phyloP scores from a whole-genome alignment of 2,888 invertebrate species.

The Oligia latruncula region DNA sequence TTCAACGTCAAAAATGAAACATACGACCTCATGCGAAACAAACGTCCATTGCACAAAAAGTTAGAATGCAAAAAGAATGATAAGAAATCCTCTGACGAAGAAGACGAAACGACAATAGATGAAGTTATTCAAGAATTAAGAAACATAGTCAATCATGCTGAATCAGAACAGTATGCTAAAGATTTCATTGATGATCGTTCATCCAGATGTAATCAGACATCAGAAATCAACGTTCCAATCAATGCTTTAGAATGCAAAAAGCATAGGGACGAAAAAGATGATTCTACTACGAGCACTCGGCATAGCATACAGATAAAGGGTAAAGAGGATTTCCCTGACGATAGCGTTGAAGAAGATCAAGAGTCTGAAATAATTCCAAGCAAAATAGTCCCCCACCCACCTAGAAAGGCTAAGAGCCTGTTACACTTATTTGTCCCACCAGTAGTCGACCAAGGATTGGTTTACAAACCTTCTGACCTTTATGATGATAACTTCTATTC shows the following conservation, averaged over 20 bases:
- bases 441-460: slow-evolving; percentile 90
- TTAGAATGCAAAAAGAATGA: slow-evolving; percentile 79
- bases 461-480: slow-evolving; percentile 89
- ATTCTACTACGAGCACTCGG: slow-evolving; percentile 89
- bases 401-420: slow-evolving; percentile 93
- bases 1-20: slow-evolving; percentile 91
- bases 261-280: slow-evolving; percentile 85
- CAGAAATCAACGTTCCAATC: slow-evolving; percentile 83
- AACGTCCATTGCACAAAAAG: slow-evolving; percentile 84
- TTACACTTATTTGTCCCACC: slow-evolving; percentile 92
- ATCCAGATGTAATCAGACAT: slow-evolving; percentile 83
- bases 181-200: slow-evolving; percentile 80
- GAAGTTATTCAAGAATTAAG: slow-evolving; percentile 96
- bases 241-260: slow-evolving; percentile 80
- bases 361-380: slow-evolving; percentile 94
- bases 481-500: slow-evolving; percentile 91
- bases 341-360: slow-evolving; percentile 85
- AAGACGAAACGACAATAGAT: slow-evolving; percentile 95
- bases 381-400: slow-evolving; percentile 95
- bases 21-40: slow-evolving; percentile 86
- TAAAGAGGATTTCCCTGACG: slow-evolving; percentile 86
- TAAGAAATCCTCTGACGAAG: slow-evolving; percentile 90
- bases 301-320: slow-evolving; percentile 88
- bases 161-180: slow-evolving; percentile 91
- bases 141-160: slow-evolving; percentile 96